Base-by-base conservation (phyloP, 2,797 vertebrate genomes). In the Sebastiscus tertius region DNA sequence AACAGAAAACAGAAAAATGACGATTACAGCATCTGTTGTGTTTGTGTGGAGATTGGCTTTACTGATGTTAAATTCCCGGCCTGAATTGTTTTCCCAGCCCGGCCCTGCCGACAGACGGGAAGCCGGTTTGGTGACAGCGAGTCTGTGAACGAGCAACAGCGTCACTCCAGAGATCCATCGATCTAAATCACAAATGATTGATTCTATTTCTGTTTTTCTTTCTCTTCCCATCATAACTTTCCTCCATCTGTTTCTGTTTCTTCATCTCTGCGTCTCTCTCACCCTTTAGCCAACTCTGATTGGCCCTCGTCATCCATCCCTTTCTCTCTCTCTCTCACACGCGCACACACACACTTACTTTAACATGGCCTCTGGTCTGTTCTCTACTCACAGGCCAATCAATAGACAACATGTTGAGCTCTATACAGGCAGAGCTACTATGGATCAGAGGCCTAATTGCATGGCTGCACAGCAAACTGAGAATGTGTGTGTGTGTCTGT, bases 351-450 rank as follows among this genome's bases (percentile, higher is more conserved):
- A 68, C 66, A 71, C 49, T 14, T 13, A 82, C 63, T 78, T 84
- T 77, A 84, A 77, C 81, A 86, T 87, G 83, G 87, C 85, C 85
- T 81, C 87, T 89, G 85, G 84, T 86, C 87, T 88, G 87, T 87
- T 87, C 85, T 83, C 77, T 81, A 79, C 85, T 88, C 87, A 70
- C 77, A 85, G 77, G 68, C 52, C 74, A 81, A 88, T 91, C 89
- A 88, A 91, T 89, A 86, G 84, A 91, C 83, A 91, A 83, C 87
- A 89, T 85, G 89, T 91, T 86, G 89, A 83, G 82, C 73, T 81
- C 71, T 58, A 83, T 77, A 85, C 59, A 85, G 79, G 56, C 81
- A 77, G 56, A 76, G 76, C 78, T 78, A 58, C 87, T 86, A 89
- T 87, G 54, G 84, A 88, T 89, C 83, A 60, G 64, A 80, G 55